Base-by-base conservation (phyloP, 2,888 invertebrate species). In the Lordiphosa fenestrarum region DNA sequence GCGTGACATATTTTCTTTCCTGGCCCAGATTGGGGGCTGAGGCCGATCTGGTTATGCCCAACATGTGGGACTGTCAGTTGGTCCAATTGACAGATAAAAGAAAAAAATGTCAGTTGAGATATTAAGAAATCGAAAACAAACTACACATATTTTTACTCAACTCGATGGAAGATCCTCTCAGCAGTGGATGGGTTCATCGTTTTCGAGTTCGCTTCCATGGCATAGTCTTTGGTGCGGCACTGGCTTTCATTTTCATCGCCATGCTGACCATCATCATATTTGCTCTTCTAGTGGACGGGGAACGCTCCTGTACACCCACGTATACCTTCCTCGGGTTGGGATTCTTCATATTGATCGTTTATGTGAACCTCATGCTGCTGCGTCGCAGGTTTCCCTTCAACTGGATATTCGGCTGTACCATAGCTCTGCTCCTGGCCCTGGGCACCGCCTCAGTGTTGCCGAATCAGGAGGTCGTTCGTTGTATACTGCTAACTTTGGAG, bases 381-480 rank as follows among this genome's bases (percentile, higher is more conserved):
- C 74, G 63, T 13, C 66, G 42, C 15, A 53, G 15, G 21, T 68
- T 39, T 13, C 78, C 78, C 3, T 2, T 15, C 6, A 68, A 81
- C 21, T 84, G 84, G 80, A 12, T 69, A 4, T 3, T 46, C 3
- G 55, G 70, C 51, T 21, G 38, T 9, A 0, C 2, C 10, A 44
- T 72, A 7, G 78, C 63, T 2, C 7, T 57, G 4, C 15, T 60
- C 0, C 36, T 80, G 6, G 23, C 38, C 0, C 0, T 71, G 23
- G 84, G 71, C 21, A 37, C 49, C 4, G 68, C 57, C 21, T 65
- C 53, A 1, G 10, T 66, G 2, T 5, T 68, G 9, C 2, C 7
- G 3, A 19, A 39, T 5, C 58, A 61, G 33, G 21, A 23, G 0
- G 0, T 4, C 2, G 25, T 0, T 2, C 13, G 42, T 0, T 12